Evolutionary conservation across 2,888 invertebrate genomes (phyloP).

Genomic region (Polymixis flavicincta): DNA sequence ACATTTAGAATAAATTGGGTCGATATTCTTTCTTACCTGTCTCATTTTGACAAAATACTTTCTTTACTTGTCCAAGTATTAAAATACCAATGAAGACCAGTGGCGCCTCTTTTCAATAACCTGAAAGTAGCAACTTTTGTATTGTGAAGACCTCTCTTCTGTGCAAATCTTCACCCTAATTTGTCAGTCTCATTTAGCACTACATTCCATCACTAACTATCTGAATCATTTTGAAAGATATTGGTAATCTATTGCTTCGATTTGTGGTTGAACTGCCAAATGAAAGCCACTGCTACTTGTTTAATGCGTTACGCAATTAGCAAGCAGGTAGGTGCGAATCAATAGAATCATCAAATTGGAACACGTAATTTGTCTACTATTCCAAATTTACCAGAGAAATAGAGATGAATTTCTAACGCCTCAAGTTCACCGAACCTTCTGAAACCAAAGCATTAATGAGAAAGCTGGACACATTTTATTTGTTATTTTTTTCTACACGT

Average conservation of each 20-base stretch:
- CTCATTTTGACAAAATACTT: neutral
- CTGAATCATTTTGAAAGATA: no score
- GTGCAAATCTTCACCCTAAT: neutral
- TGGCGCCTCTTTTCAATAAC: neutral
- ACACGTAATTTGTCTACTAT: neutral
- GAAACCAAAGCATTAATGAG: conserved; percentile 25
- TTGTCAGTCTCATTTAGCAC: neutral
- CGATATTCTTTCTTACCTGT: neutral
- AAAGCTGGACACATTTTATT: conserved; percentile 47
- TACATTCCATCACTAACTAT: no score
- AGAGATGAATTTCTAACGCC: no score
- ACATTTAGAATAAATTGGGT: neutral
- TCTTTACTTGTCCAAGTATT: no score
- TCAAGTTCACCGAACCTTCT: conserved; percentile 15
- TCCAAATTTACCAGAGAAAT: neutral
- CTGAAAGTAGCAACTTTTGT: neutral
- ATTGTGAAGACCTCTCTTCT: neutral
- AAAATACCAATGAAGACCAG: neutral
- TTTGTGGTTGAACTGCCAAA: no score
- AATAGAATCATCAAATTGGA: neutral
- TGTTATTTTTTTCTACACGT: conserved; percentile 43
- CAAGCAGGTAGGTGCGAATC: neutral
- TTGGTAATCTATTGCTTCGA: no score
- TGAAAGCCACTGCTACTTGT: no score
- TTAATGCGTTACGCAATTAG: no score